phyloP scores from a whole-genome alignment of 2,888 invertebrate species.

The Thereva nobilitata region DNA sequence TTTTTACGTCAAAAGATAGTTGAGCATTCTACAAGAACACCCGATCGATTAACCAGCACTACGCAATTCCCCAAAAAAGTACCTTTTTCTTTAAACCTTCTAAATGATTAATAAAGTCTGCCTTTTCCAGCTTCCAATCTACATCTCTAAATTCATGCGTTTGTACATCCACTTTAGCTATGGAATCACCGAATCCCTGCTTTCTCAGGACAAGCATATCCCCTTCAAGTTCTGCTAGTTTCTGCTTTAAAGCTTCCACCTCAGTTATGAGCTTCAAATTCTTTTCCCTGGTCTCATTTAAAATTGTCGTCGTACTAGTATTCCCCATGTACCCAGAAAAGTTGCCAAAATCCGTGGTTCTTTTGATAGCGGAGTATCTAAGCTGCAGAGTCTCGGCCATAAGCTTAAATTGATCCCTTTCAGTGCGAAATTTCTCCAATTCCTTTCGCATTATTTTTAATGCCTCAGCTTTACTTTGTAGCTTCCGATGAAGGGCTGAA shows the following conservation, averaged over 20 bases:
- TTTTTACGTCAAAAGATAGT: conserved; percentile 74
- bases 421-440: conserved; percentile 75
- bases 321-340: conserved; percentile 47
- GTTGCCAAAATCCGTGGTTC: conserved; percentile 54
- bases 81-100: conserved; percentile 55
- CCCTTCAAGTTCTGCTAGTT: conserved; percentile 71
- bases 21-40: conserved; percentile 66
- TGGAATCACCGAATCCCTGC: conserved; percentile 59
- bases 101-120: conserved; percentile 54
- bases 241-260: conserved; percentile 72
- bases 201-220: conserved; percentile 68
- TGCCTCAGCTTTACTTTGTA: conserved; percentile 82
- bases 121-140: conserved; percentile 55
- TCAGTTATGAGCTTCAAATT: conserved; percentile 63
- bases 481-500: conserved; percentile 69
- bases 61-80: background rate
- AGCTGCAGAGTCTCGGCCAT: conserved; percentile 78
- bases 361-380: conserved; percentile 60
- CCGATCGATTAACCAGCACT: background rate
- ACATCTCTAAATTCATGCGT: conserved; percentile 45
- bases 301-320: conserved; percentile 63
- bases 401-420: conserved; percentile 78
- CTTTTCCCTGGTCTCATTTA: conserved; percentile 64
- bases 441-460: conserved; percentile 77
- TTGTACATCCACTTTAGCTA: conserved; percentile 62